Evolutionary conservation across 1,140 invertebrate species (phyloP).

Genomic region (Dinoponera quadriceps): DNA sequence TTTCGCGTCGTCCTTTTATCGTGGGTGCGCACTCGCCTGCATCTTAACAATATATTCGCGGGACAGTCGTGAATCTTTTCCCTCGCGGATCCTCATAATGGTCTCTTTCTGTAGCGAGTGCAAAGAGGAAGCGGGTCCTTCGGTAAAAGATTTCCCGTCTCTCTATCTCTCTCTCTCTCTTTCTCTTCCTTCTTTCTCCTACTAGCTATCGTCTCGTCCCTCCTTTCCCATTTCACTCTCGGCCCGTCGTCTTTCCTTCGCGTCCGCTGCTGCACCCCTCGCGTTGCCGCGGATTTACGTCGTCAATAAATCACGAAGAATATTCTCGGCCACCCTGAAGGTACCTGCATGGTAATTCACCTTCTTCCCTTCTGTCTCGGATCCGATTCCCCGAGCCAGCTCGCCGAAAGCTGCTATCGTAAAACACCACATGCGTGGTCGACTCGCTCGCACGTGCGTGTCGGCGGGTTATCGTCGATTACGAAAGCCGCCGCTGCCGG

Average conservation of each 20-base stretch:
- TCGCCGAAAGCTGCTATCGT: constrained; percentile 35
- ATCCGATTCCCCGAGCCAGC: constrained; percentile 12
- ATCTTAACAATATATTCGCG: constrained; percentile 63
- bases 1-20: constrained; percentile 27
- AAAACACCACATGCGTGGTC: constrained; percentile 2
- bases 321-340: constrained; percentile 57
- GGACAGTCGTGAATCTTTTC: constrained; percentile 53
- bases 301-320: constrained; percentile 64
- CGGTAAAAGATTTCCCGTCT: constrained; percentile 45
- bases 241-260: constrained; percentile 5
- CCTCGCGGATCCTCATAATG: constrained; percentile 54
- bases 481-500: not conserved
- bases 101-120: constrained; percentile 49
- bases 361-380: constrained; percentile 44
- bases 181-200: not conserved
- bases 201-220: constrained; percentile 7
- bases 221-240: constrained; percentile 39
- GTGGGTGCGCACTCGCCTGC: constrained; percentile 38
- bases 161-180: not conserved
- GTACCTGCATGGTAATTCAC: constrained; percentile 55
- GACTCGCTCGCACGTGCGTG: not conserved
- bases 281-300: constrained; percentile 49
- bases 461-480: not conserved
- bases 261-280: not conserved
- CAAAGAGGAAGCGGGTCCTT: constrained; percentile 42